Evolutionary conservation across 1,140 invertebrate species (phyloP), one percentile per base, ranked within the genome.

Genomic region (Augochlora pura): DNA sequence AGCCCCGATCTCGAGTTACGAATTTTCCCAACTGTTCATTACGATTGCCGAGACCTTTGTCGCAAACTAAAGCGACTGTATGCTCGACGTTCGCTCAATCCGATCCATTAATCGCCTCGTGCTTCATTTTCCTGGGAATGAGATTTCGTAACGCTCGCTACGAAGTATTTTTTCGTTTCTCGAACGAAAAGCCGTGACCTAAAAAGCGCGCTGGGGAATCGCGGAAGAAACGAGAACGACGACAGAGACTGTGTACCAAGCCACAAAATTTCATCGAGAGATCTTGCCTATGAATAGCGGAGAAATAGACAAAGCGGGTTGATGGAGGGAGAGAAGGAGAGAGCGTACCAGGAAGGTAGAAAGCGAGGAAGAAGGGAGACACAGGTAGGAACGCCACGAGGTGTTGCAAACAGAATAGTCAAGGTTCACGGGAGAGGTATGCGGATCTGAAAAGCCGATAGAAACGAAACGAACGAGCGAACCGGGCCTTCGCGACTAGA

Each of bases 391-490:
- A 54, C 54, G 66, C 57, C 21, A 52, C 18, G 70, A 83, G 71
- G 79, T 77, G 77, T 83, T 85, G 86, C 80, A 84, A 79, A 82
- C 71, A 38, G 68, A 84, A 86, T 77, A 84, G 81, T 78, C 84
- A 84, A 88, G 87, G 86, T 84, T 88, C 69, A 77, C 85, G 73
- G 68, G 77, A 86, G 70, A 83, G 85, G 81, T 88, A 88, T 87
- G 86, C 84, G 85, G 85, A 86, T 86, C 84, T 81, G 74, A 54
- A 59, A 49, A 70, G 39, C 57, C 77, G 84, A 86, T 81, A 81
- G 62, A 82, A 52, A 52, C 49, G 49, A 52, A 52, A 52, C 49
- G 49, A 65, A 39, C 67, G 73, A 77, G 25, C 60, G 38, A 77
- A 52, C 25, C 66, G 42, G 73, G 74, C 78, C 65, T 73, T 60